phyloP scores from a whole-genome alignment of 2,888 invertebrate genomes.

The Prosapia bicincta region DNA sequence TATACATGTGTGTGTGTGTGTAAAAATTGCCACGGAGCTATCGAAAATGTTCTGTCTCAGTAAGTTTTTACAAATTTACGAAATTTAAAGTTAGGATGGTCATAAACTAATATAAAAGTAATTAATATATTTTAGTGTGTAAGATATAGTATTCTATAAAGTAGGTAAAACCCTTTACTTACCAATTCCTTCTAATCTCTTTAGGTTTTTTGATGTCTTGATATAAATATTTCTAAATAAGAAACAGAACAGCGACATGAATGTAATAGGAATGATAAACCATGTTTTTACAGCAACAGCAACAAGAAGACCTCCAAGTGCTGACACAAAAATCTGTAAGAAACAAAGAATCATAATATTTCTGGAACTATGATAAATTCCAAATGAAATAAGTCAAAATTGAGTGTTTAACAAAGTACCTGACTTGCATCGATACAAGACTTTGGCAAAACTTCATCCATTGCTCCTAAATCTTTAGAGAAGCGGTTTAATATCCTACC shows the following conservation, averaged over 20 bases:
- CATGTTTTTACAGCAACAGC: constrained; percentile 48
- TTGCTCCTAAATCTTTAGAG: constrained; percentile 77
- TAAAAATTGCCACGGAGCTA: too few species aligned
- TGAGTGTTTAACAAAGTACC: constrained; percentile 42
- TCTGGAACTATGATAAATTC: too few species aligned
- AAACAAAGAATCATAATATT: too few species aligned
- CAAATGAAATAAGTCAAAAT: too few species aligned
- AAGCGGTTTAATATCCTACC: constrained; percentile 78
- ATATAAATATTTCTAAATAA: constrained; percentile 62
- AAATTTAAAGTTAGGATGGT: too few species aligned
- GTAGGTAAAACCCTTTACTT: constrained; percentile 43
- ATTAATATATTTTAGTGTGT: too few species aligned
- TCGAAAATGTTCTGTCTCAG: too few species aligned
- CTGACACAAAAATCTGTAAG: constrained; percentile 42
- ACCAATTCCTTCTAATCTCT: constrained; percentile 63
- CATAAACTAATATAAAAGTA: too few species aligned
- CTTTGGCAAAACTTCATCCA: constrained; percentile 70
- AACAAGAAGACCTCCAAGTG: constrained; percentile 53
- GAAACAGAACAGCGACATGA: constrained; percentile 60
- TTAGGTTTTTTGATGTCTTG: constrained; percentile 66
- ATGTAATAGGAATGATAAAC: constrained; percentile 50
- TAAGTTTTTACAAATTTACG: too few species aligned
- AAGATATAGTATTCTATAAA: too few species aligned
- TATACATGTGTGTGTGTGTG: too few species aligned
- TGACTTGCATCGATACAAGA: constrained; percentile 60